These are phyloP conservation scores for Salvelinus sp. DNA, from an alignment of 2,113 vertebrate genomes.

Conservation along the genomic window DNA sequence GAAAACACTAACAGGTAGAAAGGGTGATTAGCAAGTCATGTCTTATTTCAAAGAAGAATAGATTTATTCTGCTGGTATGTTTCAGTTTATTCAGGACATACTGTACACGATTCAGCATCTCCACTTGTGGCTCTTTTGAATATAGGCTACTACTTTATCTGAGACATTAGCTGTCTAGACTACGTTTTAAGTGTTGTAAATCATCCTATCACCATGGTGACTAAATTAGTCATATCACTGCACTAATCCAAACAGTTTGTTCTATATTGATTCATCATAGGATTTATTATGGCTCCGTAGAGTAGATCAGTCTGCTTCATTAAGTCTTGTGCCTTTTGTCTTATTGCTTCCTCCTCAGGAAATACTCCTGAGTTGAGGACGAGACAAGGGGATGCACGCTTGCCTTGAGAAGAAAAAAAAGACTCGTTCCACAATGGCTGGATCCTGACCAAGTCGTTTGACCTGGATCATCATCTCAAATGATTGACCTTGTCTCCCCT, in stretches of 20 bases:
- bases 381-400: conserved; percentile 44
- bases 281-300: neutral
- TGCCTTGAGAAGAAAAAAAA: conserved; percentile 37
- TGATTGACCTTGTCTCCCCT: conserved; percentile 54
- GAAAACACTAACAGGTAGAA: no score
- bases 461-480: conserved; percentile 48
- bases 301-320: neutral
- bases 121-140: no score
- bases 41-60: no score
- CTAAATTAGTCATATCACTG: neutral
- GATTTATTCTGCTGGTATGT: no score
- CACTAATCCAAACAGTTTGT: neutral
- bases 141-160: no score
- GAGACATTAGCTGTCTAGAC: no score
- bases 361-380: conserved; percentile 58
- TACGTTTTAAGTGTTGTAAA: neutral
- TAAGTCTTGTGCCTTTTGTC: conserved; percentile 56
- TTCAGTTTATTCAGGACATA: no score
- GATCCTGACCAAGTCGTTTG: conserved; percentile 41
- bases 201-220: neutral
- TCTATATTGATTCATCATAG: neutral
- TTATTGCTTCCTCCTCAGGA: conserved; percentile 66
- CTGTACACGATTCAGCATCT: no score
- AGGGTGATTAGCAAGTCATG: no score
- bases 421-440: conserved; percentile 32